Conservation (phyloP, 64 coral and sea anemone genomes). For the Platygyra sinensis region DNA sequence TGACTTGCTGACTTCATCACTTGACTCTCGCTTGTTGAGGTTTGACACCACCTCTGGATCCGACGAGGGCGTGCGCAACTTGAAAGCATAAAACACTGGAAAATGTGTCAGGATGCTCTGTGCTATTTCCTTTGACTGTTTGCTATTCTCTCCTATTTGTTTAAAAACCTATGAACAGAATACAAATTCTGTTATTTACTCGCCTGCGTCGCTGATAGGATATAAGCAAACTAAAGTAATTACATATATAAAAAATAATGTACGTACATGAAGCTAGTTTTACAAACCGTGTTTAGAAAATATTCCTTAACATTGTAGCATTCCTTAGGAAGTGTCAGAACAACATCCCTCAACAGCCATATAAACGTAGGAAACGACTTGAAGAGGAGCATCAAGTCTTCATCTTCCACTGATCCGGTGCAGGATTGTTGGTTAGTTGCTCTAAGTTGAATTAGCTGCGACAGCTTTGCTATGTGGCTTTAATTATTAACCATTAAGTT, state of each 20-base stretch:
- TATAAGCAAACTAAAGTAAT: too few relatives aligned
- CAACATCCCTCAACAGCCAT: constrained; percentile 17
- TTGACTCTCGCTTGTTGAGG: neutral
- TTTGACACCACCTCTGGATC: neutral
- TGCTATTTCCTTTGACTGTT: neutral
- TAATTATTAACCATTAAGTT: neutral
- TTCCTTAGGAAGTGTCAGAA: neutral
- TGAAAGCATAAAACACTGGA: neutral
- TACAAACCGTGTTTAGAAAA: neutral
- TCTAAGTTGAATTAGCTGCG: neutral
- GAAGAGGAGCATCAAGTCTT: neutral
- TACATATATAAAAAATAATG: too few relatives aligned
- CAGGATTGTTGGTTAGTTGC: neutral
- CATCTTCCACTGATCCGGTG: neutral
- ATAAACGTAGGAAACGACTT: neutral
- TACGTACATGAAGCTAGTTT: too few relatives aligned
- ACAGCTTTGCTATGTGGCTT: neutral
- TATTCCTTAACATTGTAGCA: constrained; percentile 8
- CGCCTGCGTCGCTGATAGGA: too few relatives aligned
- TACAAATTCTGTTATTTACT: too few relatives aligned
- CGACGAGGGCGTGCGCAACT: neutral
- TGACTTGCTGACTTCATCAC: neutral
- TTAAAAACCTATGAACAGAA: neutral
- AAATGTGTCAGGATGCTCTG: neutral
- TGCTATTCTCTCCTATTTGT: neutral